Evolutionary conservation across 2,888 invertebrate genomes (phyloP).

Genomic region (Coremacera marginata): DNA sequence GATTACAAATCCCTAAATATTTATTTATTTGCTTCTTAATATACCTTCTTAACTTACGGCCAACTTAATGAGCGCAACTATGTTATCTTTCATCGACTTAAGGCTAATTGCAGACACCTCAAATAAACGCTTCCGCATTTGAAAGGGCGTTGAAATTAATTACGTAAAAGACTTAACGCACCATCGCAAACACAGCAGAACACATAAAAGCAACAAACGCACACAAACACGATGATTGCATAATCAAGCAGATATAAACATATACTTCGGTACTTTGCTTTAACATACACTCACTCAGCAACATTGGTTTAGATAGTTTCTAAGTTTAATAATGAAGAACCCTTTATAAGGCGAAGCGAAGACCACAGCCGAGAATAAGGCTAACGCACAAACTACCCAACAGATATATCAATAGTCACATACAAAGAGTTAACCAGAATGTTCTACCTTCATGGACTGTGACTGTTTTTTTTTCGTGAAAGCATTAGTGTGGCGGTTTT

Average conservation of each 20-base stretch:
- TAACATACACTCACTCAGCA: not conserved
- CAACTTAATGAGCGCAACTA: too few relatives aligned
- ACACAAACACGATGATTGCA: not conserved
- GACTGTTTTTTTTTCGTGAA: too few relatives aligned
- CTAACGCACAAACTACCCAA: conserved; percentile 1
- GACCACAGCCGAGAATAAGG: not conserved
- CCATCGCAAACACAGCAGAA: not conserved
- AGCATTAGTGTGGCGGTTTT: too few relatives aligned
- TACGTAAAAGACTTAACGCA: conserved; percentile 12
- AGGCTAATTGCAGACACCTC: too few relatives aligned
- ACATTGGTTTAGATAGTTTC: not conserved
- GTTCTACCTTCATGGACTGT: not conserved
- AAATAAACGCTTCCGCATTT: not conserved
- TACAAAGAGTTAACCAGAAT: not conserved
- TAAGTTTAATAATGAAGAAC: conserved; percentile 25
- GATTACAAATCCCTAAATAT: too few relatives aligned
- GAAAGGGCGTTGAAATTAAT: conserved; percentile 36
- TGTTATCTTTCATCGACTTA: not conserved
- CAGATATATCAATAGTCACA: not conserved
- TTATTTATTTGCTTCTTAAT: too few relatives aligned
- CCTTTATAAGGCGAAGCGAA: conserved; percentile 23
- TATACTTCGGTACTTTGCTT: not conserved
- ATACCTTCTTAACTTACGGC: not conserved
- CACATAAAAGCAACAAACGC: not conserved
- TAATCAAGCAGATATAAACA: conserved; percentile 37